Percentiles rank a stretch among this genome's conserved stretches.
Evolutionary conservation across 35 echinoderm and acorn worm genomes (phyloP).

Genomic region (Lytechinus variegatus): DNA sequence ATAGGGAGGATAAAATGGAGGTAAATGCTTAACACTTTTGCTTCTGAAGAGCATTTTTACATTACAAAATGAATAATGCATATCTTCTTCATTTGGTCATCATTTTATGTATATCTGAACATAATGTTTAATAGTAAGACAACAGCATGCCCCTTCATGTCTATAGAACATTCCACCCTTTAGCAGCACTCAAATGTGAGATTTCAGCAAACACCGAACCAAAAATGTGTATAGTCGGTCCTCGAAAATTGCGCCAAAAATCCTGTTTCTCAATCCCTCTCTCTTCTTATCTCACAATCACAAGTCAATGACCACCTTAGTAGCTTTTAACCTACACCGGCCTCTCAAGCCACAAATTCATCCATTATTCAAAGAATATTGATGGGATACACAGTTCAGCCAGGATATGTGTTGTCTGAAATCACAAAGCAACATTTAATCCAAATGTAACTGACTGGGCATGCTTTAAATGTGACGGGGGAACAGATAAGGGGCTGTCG

Average conservation of each 20-base stretch:
- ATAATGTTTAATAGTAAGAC: not conserved
- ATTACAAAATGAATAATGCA: not conserved
- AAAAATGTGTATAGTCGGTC: not conserved
- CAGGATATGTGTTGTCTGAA: not conserved
- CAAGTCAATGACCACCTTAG: conserved; percentile 26
- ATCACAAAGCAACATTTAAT: not conserved
- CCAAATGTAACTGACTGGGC: not conserved
- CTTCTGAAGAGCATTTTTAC: not conserved
- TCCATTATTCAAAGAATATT: conserved; percentile 32
- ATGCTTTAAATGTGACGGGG: not conserved
- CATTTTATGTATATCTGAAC: not conserved
- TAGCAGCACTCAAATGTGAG: not conserved
- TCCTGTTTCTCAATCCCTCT: not conserved
- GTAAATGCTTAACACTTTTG: not conserved
- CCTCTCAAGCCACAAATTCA: conserved; percentile 5
- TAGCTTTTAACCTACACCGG: conserved; percentile 23
- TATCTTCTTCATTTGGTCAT: not conserved
- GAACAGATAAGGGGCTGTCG: not conserved
- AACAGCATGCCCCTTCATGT: not conserved
- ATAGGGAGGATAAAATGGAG: too few relatives aligned
- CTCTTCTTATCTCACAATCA: not conserved
- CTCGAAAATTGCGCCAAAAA: not conserved
- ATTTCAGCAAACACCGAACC: not conserved
- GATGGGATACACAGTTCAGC: not conserved
- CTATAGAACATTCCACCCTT: not conserved